Evolutionary conservation across 2,888 invertebrate species (phyloP), one percentile per base, ranked within the genome.

Genomic region (Drosophila nigricruria): DNA sequence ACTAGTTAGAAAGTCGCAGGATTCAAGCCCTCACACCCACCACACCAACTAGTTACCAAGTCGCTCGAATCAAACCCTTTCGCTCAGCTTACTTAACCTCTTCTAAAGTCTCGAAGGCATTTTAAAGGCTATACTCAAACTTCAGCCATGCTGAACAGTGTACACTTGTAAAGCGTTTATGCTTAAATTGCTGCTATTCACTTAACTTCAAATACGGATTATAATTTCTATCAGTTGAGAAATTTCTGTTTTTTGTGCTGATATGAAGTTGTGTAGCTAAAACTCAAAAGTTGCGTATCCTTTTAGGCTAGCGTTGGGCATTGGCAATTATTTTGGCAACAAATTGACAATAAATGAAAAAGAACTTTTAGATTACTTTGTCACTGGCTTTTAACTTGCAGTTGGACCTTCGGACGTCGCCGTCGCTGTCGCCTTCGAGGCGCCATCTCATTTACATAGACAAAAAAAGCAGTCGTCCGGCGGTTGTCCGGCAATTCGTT

Each of bases 261-360:
- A 36, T 36, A 3, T 34, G 12, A 43, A 42, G 14, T 36, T 47
- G 47, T 47, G 47, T 16, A 27, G 12, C 49, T 12, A 10, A 12
- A 5, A 20, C 18, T 32, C 14, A 43, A 43, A 45, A 60, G 27
- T 32, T 32, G 42, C 30, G 30, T 45, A 47, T 56, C 61, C 52
- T 47, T 74, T 59, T 53, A 54, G 40, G 62, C 57, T 38, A 5
- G 32, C 5, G 2, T 2, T 30, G 47, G 82, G 65, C 77, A 63
- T 66, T 76, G 77, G 60, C 82, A 79, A 79, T 82, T 82, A 80
- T 82, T 82, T 82, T 30, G 67, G 67, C 49, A 80, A 62, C 80
- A 79, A 80, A 81, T 78, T 83, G 84, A 78, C 82, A 81, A 84
- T 79, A 81, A 80, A 81, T 81, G 74, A 68, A 65, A 70, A 42